phyloP scores from a whole-genome alignment of 2,113 vertebrate species.

The Neodon shergylaensis region DNA sequence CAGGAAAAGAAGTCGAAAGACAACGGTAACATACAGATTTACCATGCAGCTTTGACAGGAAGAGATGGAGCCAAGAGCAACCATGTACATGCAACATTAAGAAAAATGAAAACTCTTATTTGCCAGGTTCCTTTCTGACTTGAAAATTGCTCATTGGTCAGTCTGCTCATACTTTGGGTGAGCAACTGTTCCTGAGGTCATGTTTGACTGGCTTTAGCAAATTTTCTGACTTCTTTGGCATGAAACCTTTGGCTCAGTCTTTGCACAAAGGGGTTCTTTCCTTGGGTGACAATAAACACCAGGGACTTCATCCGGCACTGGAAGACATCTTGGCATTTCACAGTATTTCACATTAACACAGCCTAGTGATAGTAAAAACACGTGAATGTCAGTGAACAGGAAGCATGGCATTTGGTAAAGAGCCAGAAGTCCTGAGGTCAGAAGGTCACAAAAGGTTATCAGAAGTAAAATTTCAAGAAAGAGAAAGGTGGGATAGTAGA shows the following conservation, averaged over 20 bases:
- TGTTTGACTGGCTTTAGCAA: not conserved
- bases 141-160: not conserved
- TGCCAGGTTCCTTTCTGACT: not conserved
- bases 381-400: not conserved
- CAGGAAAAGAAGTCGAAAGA: not conserved
- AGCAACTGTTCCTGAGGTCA: not conserved
- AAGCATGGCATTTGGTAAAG: not conserved
- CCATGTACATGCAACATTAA: not conserved
- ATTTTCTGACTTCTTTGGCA: not conserved
- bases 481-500: not conserved
- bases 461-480: slow-evolving; percentile 30
- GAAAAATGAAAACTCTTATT: not conserved
- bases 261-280: not conserved
- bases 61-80: not conserved
- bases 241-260: not conserved
- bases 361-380: not conserved
- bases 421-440: not conserved
- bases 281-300: not conserved
- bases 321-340: not conserved
- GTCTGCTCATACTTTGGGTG: not conserved
- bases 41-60: not conserved
- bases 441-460: not conserved
- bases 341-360: not conserved
- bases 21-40: not conserved
- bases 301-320: not conserved